Evolutionary conservation across 1,140 invertebrate genomes (phyloP).

Genomic region (Hyles vespertilio): DNA sequence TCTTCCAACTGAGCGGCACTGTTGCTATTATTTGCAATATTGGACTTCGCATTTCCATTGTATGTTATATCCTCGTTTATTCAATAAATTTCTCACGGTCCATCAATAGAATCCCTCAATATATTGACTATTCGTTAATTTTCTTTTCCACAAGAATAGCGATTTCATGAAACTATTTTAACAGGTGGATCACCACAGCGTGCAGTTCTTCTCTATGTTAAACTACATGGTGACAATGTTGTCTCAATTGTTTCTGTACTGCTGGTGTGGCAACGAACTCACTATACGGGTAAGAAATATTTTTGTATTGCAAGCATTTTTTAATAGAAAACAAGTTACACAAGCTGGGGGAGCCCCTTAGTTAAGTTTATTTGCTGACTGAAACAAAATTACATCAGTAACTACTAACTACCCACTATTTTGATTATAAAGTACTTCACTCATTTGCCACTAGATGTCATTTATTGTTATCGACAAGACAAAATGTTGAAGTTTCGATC

Average conservation of each 20-base stretch:
- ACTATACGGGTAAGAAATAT: conserved; percentile 63
- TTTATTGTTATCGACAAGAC: too few relatives aligned
- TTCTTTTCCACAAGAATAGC: not conserved
- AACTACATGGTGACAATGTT: conserved; percentile 69
- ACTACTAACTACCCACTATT: too few relatives aligned
- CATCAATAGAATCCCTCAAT: not conserved
- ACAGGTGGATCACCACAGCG: conserved; percentile 48
- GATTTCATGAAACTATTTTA: not conserved
- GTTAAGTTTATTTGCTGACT: too few relatives aligned
- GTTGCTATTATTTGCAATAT: conserved; percentile 57
- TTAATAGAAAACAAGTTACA: too few relatives aligned
- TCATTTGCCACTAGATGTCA: too few relatives aligned
- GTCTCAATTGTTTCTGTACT: conserved; percentile 74
- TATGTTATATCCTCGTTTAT: conserved; percentile 21
- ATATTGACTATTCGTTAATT: not conserved
- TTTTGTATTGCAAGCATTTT: too few relatives aligned
- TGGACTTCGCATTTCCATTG: conserved; percentile 52
- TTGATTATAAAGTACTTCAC: too few relatives aligned
- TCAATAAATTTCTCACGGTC: not conserved
- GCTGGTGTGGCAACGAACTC: conserved; percentile 78
- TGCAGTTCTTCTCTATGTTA: conserved; percentile 68
- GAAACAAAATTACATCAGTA: too few relatives aligned
- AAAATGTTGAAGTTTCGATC: too few relatives aligned
- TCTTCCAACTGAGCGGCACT: conserved; percentile 54
- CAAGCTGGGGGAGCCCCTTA: too few relatives aligned